Evolutionary conservation across 2,113 vertebrate genomes (phyloP).

Genomic region (Elgaria multicarinata): DNA sequence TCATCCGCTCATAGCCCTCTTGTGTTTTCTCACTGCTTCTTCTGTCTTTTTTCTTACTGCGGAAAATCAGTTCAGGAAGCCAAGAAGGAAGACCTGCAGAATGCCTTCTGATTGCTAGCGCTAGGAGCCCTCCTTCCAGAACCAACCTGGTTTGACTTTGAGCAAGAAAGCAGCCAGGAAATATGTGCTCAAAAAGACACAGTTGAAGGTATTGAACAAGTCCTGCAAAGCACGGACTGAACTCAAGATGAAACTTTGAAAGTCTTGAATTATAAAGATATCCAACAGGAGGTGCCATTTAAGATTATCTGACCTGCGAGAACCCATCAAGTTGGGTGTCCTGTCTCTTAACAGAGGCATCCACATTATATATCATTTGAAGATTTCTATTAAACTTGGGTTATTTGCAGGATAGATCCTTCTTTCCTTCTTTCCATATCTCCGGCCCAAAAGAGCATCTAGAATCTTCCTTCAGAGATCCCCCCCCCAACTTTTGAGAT

Average conservation of each 20-base stretch:
- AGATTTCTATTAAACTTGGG: background rate
- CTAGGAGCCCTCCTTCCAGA: too few relatives aligned
- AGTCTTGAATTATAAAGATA: background rate
- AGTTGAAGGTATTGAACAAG: background rate
- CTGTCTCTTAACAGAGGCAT: background rate
- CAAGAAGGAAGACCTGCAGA: background rate
- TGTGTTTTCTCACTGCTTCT: background rate
- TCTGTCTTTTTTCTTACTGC: background rate
- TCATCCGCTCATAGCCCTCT: background rate
- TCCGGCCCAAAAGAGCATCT: background rate
- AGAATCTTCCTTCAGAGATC: accelerated
- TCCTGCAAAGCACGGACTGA: background rate
- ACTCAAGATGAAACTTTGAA: background rate
- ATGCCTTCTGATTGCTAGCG: background rate
- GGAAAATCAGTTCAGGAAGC: background rate
- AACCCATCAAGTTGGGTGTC: background rate
- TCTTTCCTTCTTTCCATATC: background rate
- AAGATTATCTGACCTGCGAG: too few relatives aligned
- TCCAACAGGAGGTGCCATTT: background rate
- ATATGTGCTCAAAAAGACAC: accelerated
- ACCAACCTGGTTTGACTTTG: background rate
- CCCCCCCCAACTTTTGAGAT: background rate
- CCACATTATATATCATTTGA: background rate
- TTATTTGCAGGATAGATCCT: background rate
- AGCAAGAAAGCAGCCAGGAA: background rate